Evolutionary conservation across 2,888 invertebrate genomes (phyloP).

Genomic region (Acleris literana): DNA sequence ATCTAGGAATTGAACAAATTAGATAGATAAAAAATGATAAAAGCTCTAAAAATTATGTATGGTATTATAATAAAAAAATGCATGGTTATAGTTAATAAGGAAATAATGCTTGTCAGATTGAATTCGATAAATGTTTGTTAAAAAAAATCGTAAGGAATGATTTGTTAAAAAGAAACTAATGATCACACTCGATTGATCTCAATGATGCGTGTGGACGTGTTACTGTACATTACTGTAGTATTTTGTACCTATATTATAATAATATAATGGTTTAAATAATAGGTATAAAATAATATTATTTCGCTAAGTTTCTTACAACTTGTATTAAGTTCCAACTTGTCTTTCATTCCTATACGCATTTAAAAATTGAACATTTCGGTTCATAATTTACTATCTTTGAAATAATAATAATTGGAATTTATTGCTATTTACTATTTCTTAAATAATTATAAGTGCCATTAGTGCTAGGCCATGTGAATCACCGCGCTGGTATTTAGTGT

Average conservation of each 20-base stretch:
- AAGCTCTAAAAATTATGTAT: conserved; percentile 16
- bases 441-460: conserved; percentile 60
- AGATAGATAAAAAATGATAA: conserved; percentile 11
- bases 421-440: conserved; percentile 13
- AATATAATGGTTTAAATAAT: conserved; percentile 2
- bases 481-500: conserved; percentile 48
- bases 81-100: conserved; percentile 9
- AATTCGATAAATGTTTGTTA: conserved; percentile 4
- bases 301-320: background rate
- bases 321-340: conserved; percentile 39
- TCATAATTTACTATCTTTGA: conserved; percentile 32
- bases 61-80: background rate
- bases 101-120: conserved; percentile 7
- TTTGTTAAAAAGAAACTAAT: conserved; percentile 11
- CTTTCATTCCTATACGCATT: conserved; percentile 67
- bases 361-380: conserved; percentile 47
- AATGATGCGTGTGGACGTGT: conserved; percentile 15
- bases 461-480: conserved; percentile 48
- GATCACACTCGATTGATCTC: conserved; percentile 34
- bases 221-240: conserved; percentile 12
- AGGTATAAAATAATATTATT: conserved; percentile 4
- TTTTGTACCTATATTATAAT: conserved; percentile 9
- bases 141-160: conserved; percentile 5
- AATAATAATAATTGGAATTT: conserved; percentile 22
- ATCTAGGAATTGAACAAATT: conserved; percentile 16